Evolutionary conservation across 2,797 vertebrate genomes (phyloP), one percentile per base, ranked within the genome.

Genomic region (Crossoptilon crossoptilon): DNA sequence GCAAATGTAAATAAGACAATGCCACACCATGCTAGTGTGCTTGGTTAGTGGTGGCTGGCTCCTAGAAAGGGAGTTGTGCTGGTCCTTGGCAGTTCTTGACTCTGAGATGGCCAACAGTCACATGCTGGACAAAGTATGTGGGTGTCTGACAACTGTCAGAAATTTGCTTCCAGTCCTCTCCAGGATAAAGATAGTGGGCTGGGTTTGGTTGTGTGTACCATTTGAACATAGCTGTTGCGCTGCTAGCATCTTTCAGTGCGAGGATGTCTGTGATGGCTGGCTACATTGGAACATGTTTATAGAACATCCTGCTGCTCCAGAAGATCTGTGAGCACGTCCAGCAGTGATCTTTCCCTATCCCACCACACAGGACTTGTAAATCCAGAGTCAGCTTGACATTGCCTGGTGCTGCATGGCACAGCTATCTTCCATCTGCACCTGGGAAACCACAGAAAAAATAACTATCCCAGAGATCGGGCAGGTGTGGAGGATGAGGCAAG

Each of bases 181-280:
- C 10, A 14, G 53, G 35, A 80, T 35, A 67, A 75, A 87, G 66
- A 85, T 11, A 51, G 39, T 15, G 80, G 35, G 35, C 35, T 88
- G 44, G 41, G 70, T 74, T 86, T 80, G 58, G 41, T 37, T 68
- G 24, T 9, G 26, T 24, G n/a, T 19, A 43, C 21, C 44, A 14
- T 80, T 48, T 37, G 0, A 1, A 53, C 1, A 0, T 7, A 71
- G 53, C 35, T 77, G 49, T 27, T 51, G 44, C 12, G 27, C n/a
- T 24, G 27, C 84, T n/a, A 13, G 14, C 75, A 83, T 33, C n/a
- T 67, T 86, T 31, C 43, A 90, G 73, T 12, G 4, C 26, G 43
- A 23, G 29, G 35, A 77, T 35, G 11, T 8, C 15, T 29, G 29
- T 55, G 67, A 15, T 17, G 5, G 55, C 49, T 77, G 53, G 29